Conservation (phyloP, 2,888 invertebrate genomes). For the Orthosia gothica region DNA sequence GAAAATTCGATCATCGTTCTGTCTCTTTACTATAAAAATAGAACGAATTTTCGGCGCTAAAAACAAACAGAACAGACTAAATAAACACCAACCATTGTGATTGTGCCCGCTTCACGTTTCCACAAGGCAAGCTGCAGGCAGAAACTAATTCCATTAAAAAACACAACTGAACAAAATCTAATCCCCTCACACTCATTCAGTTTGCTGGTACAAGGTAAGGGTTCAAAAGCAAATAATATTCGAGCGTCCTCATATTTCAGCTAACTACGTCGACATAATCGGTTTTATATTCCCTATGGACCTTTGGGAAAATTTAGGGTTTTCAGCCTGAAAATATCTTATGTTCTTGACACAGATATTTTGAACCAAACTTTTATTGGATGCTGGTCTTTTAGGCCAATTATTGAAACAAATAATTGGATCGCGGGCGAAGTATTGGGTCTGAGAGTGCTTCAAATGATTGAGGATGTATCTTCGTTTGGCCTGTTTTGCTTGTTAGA, state of each 20-base stretch:
- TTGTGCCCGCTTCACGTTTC: background rate
- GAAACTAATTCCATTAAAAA: background rate
- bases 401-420: background rate
- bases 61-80: background rate
- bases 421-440: background rate
- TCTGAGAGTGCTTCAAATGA: background rate
- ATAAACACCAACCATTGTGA: background rate
- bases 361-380: slow-evolving; percentile 1
- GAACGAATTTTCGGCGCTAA: no score
- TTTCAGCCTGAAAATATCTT: background rate
- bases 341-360: background rate
- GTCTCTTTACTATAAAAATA: no score
- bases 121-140: background rate
- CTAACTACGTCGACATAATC: background rate
- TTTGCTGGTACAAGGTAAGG: background rate
- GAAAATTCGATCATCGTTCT: no score
- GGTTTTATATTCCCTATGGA: background rate
- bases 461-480: background rate
- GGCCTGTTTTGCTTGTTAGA: background rate
- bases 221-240: slow-evolving; percentile 13
- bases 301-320: background rate
- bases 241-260: background rate
- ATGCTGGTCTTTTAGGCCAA: background rate
- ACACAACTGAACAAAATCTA: background rate
- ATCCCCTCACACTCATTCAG: background rate